Base-by-base conservation (phyloP, 1,140 invertebrate genomes). In the Drosophila littoralis region DNA sequence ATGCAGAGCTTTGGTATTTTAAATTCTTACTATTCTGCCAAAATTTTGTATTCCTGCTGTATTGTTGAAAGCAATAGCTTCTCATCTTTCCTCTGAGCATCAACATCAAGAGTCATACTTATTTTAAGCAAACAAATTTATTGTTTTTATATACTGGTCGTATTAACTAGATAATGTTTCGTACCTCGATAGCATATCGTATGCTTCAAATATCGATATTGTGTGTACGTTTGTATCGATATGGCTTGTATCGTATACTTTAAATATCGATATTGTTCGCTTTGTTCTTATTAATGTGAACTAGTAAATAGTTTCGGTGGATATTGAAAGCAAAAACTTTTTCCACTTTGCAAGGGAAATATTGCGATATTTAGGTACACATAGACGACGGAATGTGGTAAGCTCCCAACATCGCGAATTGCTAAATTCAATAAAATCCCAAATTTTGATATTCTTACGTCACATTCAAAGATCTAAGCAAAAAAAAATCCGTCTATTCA, bases 31-130 rank as follows among this genome's bases (percentile, higher is more conserved):
- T 96, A 97, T 93, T 97, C 96, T 1, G 96, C 95, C 66, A 96
- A 93, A 70, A 97, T 94, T 75, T 95, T 94, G 77, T 97, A 97
- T 91, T 97, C 96, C 66, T 95, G 94, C 77, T 95, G 93, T 85
- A 95, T 91, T 15, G 91, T 81, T 1, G 86, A 64, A 22, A 91
- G 68, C 0, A 95, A 64, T 2, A 95, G 66, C 50, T 91, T 89
- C 1, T 91, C 90, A 68, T 91, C 91, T 60, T 78, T 79, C 40
- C 77, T 91, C 51, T 73, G 77, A 10, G 81, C 69, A 33, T 92
- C 91, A 33, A 91, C 48, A 32, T 92, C 91, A 7, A 90, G 75
- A 0, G 91, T 90, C 91, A 92, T 92, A 17, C 64, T 88, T 64
- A 15, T 66, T 22, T 8, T 52, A 15, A 12, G 0, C 7, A 42